A percentile compares a stretch with the other conserved stretches of the same genome.
Evolutionary conservation across 2,113 vertebrate species (phyloP).

Genomic region (Brachyistius frenatus): DNA sequence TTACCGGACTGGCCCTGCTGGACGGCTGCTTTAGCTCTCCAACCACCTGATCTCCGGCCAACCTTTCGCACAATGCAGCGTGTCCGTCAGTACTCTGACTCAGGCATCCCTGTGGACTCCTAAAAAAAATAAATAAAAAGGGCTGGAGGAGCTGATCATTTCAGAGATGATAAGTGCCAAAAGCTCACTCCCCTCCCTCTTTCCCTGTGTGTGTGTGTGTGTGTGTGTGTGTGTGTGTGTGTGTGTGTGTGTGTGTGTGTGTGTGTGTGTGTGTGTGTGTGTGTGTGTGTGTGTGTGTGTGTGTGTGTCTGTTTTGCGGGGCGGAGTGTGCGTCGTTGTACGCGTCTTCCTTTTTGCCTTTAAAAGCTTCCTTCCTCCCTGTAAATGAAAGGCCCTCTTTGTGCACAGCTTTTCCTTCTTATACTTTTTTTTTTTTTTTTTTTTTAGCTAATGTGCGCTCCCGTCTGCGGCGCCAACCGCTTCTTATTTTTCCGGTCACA

Average conservation of each 20-base stretch:
- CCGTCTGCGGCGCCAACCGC: slow-evolving; percentile 24
- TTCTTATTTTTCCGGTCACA: slow-evolving; percentile 40
- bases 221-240: too few species aligned
- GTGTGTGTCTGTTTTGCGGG: slow-evolving; percentile 20
- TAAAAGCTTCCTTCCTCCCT: slow-evolving; percentile 61
- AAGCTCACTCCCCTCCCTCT: slow-evolving; percentile 19
- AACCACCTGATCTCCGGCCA: slow-evolving; percentile 67
- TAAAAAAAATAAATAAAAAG: background rate
- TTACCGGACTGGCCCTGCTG: slow-evolving; percentile 43
- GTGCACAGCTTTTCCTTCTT: slow-evolving; percentile 27
- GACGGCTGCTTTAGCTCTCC: slow-evolving; percentile 35
- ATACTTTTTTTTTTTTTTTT: background rate
- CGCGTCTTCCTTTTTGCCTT: slow-evolving; percentile 43
- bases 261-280: slow-evolving; percentile 7
- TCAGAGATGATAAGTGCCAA: slow-evolving; percentile 32
- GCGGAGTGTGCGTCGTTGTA: slow-evolving; percentile 26
- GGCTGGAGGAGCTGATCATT: slow-evolving; percentile 38
- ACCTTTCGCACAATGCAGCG: slow-evolving; percentile 32
- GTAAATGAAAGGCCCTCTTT: slow-evolving; percentile 63
- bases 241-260: too few species aligned
- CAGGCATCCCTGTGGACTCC: slow-evolving; percentile 48
- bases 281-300: slow-evolving; percentile 20
- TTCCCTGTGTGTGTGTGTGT: slow-evolving; percentile 35
- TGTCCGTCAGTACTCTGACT: slow-evolving; percentile 63
- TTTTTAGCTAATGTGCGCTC: slow-evolving; percentile 21